Conservation (phyloP, 2,888 invertebrate species). For the Agrochola macilenta region DNA sequence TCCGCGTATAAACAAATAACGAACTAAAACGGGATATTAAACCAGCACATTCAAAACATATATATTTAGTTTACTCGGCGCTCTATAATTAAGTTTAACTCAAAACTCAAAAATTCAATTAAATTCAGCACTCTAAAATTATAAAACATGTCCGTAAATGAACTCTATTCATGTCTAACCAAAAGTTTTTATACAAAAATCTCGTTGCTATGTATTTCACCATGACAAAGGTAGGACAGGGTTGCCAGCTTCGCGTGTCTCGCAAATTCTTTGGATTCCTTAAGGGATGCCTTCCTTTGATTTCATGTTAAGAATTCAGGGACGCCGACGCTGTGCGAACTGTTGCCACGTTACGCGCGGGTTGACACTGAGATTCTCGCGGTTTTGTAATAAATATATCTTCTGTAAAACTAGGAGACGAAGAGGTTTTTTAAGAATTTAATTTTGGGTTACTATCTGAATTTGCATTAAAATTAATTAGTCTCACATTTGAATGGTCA, state of each 20-base stretch:
- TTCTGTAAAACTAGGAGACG: not conserved
- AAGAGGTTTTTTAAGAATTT: not conserved
- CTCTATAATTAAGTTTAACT: not conserved
- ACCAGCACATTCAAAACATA: not conserved
- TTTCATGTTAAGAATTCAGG: constrained; percentile 73
- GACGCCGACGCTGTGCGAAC: constrained; percentile 34
- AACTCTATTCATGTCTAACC: constrained; percentile 25
- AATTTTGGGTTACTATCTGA: not conserved
- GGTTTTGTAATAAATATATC: constrained; percentile 42
- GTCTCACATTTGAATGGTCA: constrained; percentile 13
- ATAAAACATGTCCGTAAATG: constrained; percentile 18
- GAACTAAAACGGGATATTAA: constrained; percentile 3
- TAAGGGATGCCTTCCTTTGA: constrained; percentile 67
- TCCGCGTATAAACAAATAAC: constrained; percentile 1
- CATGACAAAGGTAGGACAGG: constrained; percentile 42
- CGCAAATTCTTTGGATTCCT: constrained; percentile 66
- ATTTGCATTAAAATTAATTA: not conserved
- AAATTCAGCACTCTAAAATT: not conserved
- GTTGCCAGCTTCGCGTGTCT: constrained; percentile 37
- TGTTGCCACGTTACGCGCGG: constrained; percentile 28
- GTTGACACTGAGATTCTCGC: constrained; percentile 22
- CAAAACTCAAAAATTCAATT: not conserved
- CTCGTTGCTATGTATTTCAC: constrained; percentile 22
- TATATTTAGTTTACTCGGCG: not conserved
- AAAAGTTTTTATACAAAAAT: constrained; percentile 25